Base-by-base conservation (phyloP, 2,113 vertebrate species). In the Carlito syrichta region DNA sequence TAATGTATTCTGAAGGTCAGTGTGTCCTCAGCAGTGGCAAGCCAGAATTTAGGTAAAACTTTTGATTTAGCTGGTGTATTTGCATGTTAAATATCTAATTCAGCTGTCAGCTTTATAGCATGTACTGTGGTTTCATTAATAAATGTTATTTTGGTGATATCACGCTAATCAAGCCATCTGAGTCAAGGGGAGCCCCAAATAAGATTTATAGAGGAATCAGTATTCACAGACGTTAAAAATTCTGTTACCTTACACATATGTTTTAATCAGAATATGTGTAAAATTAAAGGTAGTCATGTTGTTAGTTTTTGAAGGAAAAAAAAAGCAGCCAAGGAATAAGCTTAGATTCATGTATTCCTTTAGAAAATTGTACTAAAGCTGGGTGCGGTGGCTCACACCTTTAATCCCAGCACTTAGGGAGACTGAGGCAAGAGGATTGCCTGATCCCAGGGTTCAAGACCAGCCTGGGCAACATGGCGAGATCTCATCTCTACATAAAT, bases 191-290 rank as follows among this genome's bases (percentile, higher is more conserved):
- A 92, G 90, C 73, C 52, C 17, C 66, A 95, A 52, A 96, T 86
- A 25, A 84, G 76, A 88, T 97, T 69, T 98, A 93, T 77, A 96
- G 97, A 98, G 96, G 69, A 82, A 35, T 96, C 88, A 85, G 73
- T 71, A 81, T 98, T 97, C 85, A 69, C 0, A 87, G 22, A 66
- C 0, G 0, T 92, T 97, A 96, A 96, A 97, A 91, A 63, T 96
- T 92, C 85, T 97, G 25, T 79, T 74, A 74, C 23, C 45, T 85
- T 71, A 50, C 3, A 35, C 27, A 4, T 77, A 20, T 73, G 22
- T 81, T 93, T 95, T 85, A 35, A 43, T 85, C 81, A 89, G 71
- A 76, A 69, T 77, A 30, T 69, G 4, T 85, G 16, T 60, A 73
- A 58, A 77, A 86, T 85, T 50, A 89, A 84, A 78, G 62, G 78